phyloP scores from a whole-genome alignment of 2,113 vertebrate genomes.

The Dasyurus viverrinus region DNA sequence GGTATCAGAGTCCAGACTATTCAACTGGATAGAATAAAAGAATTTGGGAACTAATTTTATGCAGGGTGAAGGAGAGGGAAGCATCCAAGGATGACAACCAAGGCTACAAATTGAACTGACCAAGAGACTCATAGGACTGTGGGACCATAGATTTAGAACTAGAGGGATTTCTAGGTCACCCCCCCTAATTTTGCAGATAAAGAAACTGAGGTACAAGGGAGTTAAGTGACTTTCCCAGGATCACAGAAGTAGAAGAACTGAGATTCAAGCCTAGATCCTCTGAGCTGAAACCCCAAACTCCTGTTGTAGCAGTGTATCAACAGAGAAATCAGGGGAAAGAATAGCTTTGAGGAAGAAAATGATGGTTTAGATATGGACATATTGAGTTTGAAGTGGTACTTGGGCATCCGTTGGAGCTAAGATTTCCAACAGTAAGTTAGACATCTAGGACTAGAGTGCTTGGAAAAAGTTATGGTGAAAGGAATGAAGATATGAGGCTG shows the following conservation, averaged over 20 bases:
- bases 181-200: background rate
- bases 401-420: background rate
- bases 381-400: background rate
- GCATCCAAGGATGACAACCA: background rate
- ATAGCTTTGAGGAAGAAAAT: background rate
- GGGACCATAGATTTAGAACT: background rate
- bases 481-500: background rate
- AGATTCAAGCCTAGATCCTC: background rate
- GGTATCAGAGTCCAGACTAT: no score
- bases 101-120: background rate
- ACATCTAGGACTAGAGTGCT: background rate
- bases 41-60: background rate
- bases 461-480: background rate
- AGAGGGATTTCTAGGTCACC: background rate
- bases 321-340: background rate
- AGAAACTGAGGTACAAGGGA: background rate
- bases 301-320: background rate
- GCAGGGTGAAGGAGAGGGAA: background rate
- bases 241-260: background rate
- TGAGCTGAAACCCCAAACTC: background rate
- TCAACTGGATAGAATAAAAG: background rate
- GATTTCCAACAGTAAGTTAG: background rate
- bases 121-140: background rate
- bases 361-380: background rate
- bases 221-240: background rate